Conservation (phyloP, 2,888 invertebrate species). For the Spodoptera littoralis region DNA sequence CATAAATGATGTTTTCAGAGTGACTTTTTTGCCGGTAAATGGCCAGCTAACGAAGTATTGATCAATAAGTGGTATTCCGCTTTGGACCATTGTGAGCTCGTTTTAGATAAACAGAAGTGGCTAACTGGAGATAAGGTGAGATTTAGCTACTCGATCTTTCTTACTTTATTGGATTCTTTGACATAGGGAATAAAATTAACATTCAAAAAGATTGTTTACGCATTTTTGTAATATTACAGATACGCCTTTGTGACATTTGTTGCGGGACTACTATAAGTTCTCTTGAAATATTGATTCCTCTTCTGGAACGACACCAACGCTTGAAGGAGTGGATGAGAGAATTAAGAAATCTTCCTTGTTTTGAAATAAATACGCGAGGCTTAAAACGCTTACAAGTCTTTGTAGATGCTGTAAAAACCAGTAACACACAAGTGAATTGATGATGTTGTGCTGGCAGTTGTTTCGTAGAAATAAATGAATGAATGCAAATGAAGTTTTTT, state of each 20-base stretch:
- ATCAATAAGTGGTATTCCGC: conserved; percentile 68
- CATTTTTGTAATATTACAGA: conserved; percentile 63
- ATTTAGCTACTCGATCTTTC: too few relatives aligned
- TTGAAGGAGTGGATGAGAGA: conserved; percentile 78
- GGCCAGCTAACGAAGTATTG: conserved; percentile 58
- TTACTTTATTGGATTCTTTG: too few relatives aligned
- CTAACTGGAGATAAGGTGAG: conserved; percentile 75
- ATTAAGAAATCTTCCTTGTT: conserved; percentile 67
- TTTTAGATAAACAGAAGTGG: conserved; percentile 66
- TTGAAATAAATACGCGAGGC: conserved; percentile 71
- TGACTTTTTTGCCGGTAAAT: conserved; percentile 71
- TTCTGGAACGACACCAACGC: conserved; percentile 70
- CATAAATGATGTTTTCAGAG: conserved; percentile 63
- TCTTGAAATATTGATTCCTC: conserved; percentile 75
- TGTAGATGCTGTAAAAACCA: conserved; percentile 45
- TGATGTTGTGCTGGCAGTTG: neutral
- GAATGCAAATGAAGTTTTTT: too few relatives aligned
- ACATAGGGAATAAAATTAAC: neutral
- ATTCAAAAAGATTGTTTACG: neutral
- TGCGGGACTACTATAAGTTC: conserved; percentile 83
- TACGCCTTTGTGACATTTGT: conserved; percentile 79
- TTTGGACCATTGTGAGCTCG: conserved; percentile 73
- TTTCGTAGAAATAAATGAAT: neutral
- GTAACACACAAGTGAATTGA: too few relatives aligned
- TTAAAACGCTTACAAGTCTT: conserved; percentile 64